Percentiles rank a stretch among this genome's conserved stretches.
Conservation (phyloP, 2,113 vertebrate species). For the Theristicus caerulescens region DNA sequence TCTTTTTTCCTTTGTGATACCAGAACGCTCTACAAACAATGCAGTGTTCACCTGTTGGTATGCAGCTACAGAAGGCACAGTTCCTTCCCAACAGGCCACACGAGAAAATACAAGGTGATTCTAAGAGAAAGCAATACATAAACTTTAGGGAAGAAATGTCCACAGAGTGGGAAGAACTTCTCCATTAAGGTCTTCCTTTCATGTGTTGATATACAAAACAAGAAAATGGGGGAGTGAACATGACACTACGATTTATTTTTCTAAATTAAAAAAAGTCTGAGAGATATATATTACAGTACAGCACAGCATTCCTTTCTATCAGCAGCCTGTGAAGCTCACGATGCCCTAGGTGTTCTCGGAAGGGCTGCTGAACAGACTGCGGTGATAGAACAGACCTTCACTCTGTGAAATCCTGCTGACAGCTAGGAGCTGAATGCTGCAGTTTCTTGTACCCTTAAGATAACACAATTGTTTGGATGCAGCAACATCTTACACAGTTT, state of each 20-base stretch:
- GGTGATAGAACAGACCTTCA: constrained; percentile 47
- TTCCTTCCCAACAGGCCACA: accelerated
- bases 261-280: neutral
- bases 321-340: constrained; percentile 33
- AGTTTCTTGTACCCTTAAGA: constrained; percentile 65
- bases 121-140: neutral
- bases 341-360: constrained; percentile 55
- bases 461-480: constrained; percentile 67
- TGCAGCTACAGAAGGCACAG: neutral
- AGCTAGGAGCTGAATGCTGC: constrained; percentile 55
- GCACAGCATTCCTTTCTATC: neutral
- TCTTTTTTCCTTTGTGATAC: neutral
- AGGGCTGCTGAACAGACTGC: constrained; percentile 63
- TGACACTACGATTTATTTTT: neutral
- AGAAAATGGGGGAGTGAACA: neutral
- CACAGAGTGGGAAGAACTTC: neutral
- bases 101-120: neutral
- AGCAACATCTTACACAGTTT: constrained; percentile 59
- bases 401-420: constrained; percentile 68
- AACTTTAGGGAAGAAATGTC: neutral
- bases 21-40: neutral
- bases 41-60: neutral
- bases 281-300: neutral
- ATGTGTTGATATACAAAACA: neutral
- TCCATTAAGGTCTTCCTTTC: neutral